Evolutionary conservation across 2,888 invertebrate genomes (phyloP).

Genomic region (Hypena proboscidalis): DNA sequence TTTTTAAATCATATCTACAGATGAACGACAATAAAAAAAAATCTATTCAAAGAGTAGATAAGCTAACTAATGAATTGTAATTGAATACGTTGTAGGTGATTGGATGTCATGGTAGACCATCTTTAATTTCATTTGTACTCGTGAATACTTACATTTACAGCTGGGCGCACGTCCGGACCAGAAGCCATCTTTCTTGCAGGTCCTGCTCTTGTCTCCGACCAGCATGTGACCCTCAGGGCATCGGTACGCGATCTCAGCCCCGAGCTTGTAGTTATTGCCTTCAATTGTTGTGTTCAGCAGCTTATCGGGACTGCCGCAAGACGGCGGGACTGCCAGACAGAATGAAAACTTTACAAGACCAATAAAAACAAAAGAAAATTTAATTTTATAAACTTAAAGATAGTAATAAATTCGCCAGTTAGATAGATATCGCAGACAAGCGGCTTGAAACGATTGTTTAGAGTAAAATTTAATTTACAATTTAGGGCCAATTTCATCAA

Average conservation of each 20-base stretch:
- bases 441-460: too few species aligned
- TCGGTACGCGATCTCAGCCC: constrained; percentile 89
- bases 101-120: too few species aligned
- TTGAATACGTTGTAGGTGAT: too few species aligned
- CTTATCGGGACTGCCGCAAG: constrained; percentile 95
- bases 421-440: too few species aligned
- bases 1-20: too few species aligned
- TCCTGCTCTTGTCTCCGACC: constrained; percentile 88
- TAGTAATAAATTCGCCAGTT: too few species aligned
- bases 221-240: constrained; percentile 94
- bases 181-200: constrained; percentile 90
- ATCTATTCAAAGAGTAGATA: too few species aligned
- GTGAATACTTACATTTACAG: constrained; percentile 94
- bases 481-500: too few species aligned
- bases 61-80: too few species aligned
- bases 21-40: too few species aligned
- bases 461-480: too few species aligned
- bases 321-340: constrained; percentile 88
- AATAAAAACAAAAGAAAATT: neutral
- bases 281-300: constrained; percentile 92
- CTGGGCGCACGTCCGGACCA: constrained; percentile 93
- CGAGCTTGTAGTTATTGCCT: constrained; percentile 89
- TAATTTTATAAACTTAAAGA: neutral
- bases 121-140: too few species aligned
- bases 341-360: constrained; percentile 6